phyloP scores from a whole-genome alignment of 2,888 invertebrate genomes.

The Acanthacorydalis orientalis region DNA sequence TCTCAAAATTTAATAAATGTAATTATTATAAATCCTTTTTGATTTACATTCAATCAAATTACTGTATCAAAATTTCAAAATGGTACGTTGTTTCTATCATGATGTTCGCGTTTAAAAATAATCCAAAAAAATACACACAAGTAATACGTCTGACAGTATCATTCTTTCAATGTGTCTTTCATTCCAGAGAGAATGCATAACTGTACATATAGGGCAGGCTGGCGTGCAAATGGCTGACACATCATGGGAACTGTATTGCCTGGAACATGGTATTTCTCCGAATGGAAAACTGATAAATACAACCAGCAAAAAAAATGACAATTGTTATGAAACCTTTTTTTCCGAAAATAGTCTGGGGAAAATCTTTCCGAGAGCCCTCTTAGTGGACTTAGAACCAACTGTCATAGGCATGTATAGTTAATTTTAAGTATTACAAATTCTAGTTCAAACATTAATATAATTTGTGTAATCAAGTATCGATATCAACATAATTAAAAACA shows the following conservation, averaged over 20 bases:
- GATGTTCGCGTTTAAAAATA: too few relatives aligned
- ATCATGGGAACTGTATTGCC: conserved; percentile 70
- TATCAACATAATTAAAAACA: too few relatives aligned
- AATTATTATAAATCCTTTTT: too few relatives aligned
- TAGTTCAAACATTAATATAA: too few relatives aligned
- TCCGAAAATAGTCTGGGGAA: conserved; percentile 72
- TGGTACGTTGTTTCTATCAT: too few relatives aligned
- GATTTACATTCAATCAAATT: too few relatives aligned
- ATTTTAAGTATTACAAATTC: background rate
- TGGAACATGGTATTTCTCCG: conserved; percentile 66
- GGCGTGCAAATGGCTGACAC: conserved; percentile 74
- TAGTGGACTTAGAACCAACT: conserved; percentile 79
- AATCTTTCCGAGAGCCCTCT: conserved; percentile 73
- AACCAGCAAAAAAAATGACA: conserved; percentile 28
- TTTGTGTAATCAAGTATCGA: too few relatives aligned
- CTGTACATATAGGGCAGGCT: conserved; percentile 73
- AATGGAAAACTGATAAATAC: conserved; percentile 48
- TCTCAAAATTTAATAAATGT: too few relatives aligned
- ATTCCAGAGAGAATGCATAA: conserved; percentile 68
- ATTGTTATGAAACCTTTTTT: conserved; percentile 56
- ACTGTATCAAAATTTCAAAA: too few relatives aligned
- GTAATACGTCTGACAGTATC: too few relatives aligned
- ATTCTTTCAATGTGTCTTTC: background rate
- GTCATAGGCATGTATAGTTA: conserved; percentile 48
- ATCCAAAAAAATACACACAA: too few relatives aligned